Conservation (phyloP, 2,888 invertebrate genomes). For the Lissocephala sabroskyi region DNA sequence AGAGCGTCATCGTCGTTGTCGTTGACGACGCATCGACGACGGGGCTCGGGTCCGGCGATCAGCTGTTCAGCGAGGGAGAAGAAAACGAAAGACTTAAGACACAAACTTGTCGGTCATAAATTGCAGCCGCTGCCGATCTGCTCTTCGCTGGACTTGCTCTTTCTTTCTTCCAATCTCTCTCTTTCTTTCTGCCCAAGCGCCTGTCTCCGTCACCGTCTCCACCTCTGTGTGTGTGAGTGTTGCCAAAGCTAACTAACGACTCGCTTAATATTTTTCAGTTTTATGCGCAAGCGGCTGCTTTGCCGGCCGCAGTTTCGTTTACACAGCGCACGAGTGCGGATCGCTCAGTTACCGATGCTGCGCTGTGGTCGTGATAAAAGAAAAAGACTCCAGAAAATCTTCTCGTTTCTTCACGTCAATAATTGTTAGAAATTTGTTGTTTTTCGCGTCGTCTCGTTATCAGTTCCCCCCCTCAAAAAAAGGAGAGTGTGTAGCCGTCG, state of each 20-base stretch:
- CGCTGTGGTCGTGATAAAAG: constrained; percentile 4
- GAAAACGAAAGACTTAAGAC: constrained; percentile 51
- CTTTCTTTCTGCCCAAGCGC: constrained; percentile 6
- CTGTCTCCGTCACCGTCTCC: constrained; percentile 12
- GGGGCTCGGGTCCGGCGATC: constrained; percentile 31
- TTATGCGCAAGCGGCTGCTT: constrained; percentile 57
- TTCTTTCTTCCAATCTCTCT: constrained; percentile 5
- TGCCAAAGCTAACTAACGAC: not conserved
- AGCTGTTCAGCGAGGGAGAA: constrained; percentile 42
- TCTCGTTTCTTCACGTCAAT: too few relatives aligned
- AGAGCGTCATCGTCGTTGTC: constrained; percentile 5
- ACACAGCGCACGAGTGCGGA: constrained; percentile 58
- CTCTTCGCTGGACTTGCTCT: constrained; percentile 1
- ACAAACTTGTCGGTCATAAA: constrained; percentile 57
- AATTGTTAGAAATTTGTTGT: constrained; percentile 19
- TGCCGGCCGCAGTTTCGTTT: constrained; percentile 65
- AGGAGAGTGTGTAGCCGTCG: not conserved
- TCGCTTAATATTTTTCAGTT: constrained; percentile 35
- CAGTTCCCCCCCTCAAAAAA: not conserved
- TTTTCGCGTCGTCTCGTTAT: not conserved
- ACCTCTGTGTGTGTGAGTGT: constrained; percentile 9
- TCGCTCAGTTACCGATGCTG: constrained; percentile 13
- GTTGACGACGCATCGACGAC: not conserved
- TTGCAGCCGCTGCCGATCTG: constrained; percentile 9
- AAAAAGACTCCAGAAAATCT: constrained; percentile 10